These are phyloP conservation scores for Lycaon pictus DNA, from an alignment of 2,113 vertebrate species.

Conservation along the genomic window DNA sequence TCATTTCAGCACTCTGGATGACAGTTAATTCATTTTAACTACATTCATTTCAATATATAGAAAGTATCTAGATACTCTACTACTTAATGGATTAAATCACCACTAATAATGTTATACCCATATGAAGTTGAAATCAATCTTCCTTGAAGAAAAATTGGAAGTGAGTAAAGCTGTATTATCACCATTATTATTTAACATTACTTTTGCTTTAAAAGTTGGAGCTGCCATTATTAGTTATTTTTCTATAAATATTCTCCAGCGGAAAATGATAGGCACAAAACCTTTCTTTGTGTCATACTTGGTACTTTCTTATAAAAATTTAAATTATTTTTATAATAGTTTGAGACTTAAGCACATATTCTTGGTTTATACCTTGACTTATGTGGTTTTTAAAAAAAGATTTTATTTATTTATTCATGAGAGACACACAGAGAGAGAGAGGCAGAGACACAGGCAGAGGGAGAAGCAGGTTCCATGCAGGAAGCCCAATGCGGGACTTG, in stretches of 20 bases:
- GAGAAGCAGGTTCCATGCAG: too few relatives aligned
- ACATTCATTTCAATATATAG: not conserved
- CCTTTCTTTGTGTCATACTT: not conserved
- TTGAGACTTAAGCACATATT: not conserved
- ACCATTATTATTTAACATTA: not conserved
- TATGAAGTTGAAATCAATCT: not conserved
- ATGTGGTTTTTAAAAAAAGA: too few relatives aligned
- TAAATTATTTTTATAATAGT: not conserved
- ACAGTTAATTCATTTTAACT: not conserved
- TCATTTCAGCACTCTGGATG: not conserved
- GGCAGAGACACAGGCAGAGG: too few relatives aligned
- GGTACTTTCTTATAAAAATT: not conserved
- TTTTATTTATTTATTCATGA: too few relatives aligned
- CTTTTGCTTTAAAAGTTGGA: not conserved
- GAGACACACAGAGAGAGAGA: too few relatives aligned
- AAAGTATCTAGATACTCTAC: not conserved
- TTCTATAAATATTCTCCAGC: not conserved
- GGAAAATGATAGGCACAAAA: not conserved
- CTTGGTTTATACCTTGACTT: not conserved
- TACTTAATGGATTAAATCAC: slow-evolving; percentile 14
- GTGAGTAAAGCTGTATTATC: not conserved
- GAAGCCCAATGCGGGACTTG: too few relatives aligned
- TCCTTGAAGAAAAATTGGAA: not conserved
- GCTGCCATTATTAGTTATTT: not conserved
- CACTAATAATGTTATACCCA: not conserved